Evolutionary conservation across 2,888 invertebrate species (phyloP).

Genomic region (Phyto melanocephala): DNA sequence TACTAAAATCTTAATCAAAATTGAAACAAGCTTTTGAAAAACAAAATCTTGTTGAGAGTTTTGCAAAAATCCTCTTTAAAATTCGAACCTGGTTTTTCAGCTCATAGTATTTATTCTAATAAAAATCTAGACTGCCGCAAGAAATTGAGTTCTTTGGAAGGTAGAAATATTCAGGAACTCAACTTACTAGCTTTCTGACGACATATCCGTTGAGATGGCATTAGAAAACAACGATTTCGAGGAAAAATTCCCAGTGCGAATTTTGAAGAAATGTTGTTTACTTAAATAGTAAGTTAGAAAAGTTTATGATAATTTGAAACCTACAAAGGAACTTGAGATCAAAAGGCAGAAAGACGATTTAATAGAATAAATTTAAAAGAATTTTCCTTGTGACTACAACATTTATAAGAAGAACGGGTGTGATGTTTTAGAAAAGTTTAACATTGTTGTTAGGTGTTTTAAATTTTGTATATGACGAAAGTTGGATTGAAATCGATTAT

Average conservation of each 20-base stretch:
- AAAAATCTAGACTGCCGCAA: too few relatives aligned
- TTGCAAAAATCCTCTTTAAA: too few relatives aligned
- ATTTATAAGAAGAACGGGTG: neutral
- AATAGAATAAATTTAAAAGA: neutral
- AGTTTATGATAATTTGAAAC: neutral
- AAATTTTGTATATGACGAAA: neutral
- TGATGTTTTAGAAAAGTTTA: neutral
- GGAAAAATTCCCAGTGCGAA: neutral
- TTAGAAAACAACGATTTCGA: neutral
- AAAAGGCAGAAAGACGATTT: neutral
- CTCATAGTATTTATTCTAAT: too few relatives aligned
- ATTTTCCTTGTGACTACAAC: neutral
- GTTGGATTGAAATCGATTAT: neutral
- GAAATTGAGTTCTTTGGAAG: too few relatives aligned
- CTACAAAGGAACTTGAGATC: neutral
- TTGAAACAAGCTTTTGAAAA: too few relatives aligned
- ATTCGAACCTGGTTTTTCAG: too few relatives aligned
- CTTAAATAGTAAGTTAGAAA: neutral
- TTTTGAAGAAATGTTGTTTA: neutral
- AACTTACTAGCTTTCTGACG: too few relatives aligned
- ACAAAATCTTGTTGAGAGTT: too few relatives aligned
- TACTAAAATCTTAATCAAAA: too few relatives aligned
- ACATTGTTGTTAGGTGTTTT: neutral
- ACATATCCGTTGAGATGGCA: neutral
- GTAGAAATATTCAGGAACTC: too few relatives aligned